Base-by-base conservation (phyloP, 2,797 vertebrate genomes). In the Cirrhinus molitorella region DNA sequence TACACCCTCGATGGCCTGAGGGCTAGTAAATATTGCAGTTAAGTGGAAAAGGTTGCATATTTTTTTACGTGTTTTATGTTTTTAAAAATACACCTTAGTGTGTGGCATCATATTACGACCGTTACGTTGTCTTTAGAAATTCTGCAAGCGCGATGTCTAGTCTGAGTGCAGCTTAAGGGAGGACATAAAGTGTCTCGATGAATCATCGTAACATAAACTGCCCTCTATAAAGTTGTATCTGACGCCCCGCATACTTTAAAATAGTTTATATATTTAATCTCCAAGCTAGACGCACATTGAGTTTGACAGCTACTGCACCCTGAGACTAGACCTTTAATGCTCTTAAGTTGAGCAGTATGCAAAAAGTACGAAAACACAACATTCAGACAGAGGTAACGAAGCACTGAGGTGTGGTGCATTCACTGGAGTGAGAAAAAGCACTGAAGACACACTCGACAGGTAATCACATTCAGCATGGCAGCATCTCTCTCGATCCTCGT, bases 401-500 rank as follows among this genome's bases (percentile, higher is more conserved):
- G 55, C 47, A 55, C 34, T 68, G 31, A 73, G 59, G 81, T 57
- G 51, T 25, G 68, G 19, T 55, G 53, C 13, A 79, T 59, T 83
- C 55, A 83, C n/a, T 75, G 77, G 55, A 80, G 77, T 74, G 73
- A 66, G 77, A 74, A 68, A 83, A 83, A 43, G 40, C 70, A 43
- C 76, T 75, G 73, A 84, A 80, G 81, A 76, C 66, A 75, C 72
- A 65, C 71, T 84, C 43, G 85, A 86, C 82, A 84, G 83, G 75
- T 77, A 86, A 80, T 87, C 81, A 83, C 34, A 85, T 83, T 86
- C 81, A 83, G 59, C 63, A 55, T 37, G 82, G 71, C 80, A 75
- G 57, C 59, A 63, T 88, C 88, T 87, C 75, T 89, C 81, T 85
- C 82, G 71, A 82, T 86, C 86, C 88, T 73, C 87, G n/a, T 76